These are phyloP conservation scores for Dasysyrphus albostriatus DNA, from an alignment of 2,888 invertebrate species.

Conservation along the genomic window DNA sequence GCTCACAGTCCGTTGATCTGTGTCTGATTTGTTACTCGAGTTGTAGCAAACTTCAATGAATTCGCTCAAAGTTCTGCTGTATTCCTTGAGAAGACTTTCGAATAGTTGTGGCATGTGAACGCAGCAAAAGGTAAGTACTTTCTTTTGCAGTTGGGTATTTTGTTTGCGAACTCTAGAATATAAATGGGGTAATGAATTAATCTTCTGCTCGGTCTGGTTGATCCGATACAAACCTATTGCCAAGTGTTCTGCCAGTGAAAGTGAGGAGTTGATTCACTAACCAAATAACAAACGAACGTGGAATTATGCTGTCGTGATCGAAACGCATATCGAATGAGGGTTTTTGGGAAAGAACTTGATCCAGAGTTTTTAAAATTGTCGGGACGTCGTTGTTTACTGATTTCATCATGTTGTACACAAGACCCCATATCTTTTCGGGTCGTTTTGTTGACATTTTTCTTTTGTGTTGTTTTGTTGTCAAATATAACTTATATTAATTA, in stretches of 20 bases:
- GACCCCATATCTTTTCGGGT: constrained; percentile 82
- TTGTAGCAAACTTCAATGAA: constrained; percentile 52
- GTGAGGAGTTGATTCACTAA: constrained; percentile 58
- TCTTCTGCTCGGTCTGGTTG: background rate
- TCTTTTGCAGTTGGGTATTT: constrained; percentile 80
- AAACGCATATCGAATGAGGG: constrained; percentile 60
- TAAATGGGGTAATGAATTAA: background rate
- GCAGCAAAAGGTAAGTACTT: constrained; percentile 66
- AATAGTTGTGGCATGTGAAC: constrained; percentile 55
- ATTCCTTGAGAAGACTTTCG: constrained; percentile 39
- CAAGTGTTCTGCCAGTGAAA: constrained; percentile 46
- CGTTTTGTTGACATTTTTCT: constrained; percentile 78
- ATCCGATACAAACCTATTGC: constrained; percentile 47
- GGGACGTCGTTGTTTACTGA: constrained; percentile 66
- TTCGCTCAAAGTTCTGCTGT: constrained; percentile 31
- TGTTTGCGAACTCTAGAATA: constrained; percentile 78
- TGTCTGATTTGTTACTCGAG: background rate
- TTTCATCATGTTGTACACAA: constrained; percentile 81
- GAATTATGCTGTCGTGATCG: constrained; percentile 56
- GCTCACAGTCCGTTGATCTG: background rate
- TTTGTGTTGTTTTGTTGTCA: background rate
- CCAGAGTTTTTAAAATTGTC: constrained; percentile 57
- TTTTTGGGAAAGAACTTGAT: constrained; percentile 63
- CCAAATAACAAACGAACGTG: constrained; percentile 63
- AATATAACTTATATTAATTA: background rate